Evolutionary conservation across 2,888 invertebrate species (phyloP).

Genomic region (Diploptera punctata): DNA sequence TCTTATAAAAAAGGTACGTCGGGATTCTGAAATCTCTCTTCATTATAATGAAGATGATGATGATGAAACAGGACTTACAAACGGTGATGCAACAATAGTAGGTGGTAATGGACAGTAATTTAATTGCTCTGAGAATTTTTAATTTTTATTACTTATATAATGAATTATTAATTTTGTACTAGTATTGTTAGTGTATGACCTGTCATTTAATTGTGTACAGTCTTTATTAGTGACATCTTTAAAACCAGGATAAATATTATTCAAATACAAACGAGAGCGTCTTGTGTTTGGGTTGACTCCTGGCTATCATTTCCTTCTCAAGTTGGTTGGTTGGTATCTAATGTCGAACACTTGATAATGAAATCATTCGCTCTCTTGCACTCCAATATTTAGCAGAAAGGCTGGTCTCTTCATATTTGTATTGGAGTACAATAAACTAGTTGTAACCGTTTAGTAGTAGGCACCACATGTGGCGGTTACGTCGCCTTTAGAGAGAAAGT

Average conservation of each 20-base stretch:
- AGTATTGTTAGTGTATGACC: neutral
- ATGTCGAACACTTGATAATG: too few species aligned
- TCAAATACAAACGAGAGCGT: neutral
- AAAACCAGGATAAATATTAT: neutral
- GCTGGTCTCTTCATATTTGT: too few species aligned
- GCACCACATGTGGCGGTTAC: too few species aligned
- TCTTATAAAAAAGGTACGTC: slow-evolving; percentile 70
- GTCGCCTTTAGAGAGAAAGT: too few species aligned
- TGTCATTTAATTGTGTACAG: slow-evolving; percentile 4
- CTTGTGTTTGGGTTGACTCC: too few species aligned
- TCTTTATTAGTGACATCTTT: neutral
- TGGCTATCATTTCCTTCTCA: too few species aligned
- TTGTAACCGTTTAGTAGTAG: too few species aligned
- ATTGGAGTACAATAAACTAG: too few species aligned
- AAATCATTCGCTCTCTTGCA: too few species aligned
- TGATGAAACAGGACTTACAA: slow-evolving; percentile 71
- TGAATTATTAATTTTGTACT: slow-evolving; percentile 9
- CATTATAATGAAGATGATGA: slow-evolving; percentile 76
- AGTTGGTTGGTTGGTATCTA: too few species aligned
- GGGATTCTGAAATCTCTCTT: slow-evolving; percentile 73
- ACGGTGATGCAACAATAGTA: slow-evolving; percentile 61
- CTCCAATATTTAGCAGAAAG: too few species aligned
- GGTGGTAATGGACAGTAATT: neutral
- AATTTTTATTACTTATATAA: neutral
- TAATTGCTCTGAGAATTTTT: too few species aligned